Percentiles rank a stretch among this genome's conserved stretches.
Conservation (phyloP, 2,797 vertebrate genomes). For the Lithobates pipiens region DNA sequence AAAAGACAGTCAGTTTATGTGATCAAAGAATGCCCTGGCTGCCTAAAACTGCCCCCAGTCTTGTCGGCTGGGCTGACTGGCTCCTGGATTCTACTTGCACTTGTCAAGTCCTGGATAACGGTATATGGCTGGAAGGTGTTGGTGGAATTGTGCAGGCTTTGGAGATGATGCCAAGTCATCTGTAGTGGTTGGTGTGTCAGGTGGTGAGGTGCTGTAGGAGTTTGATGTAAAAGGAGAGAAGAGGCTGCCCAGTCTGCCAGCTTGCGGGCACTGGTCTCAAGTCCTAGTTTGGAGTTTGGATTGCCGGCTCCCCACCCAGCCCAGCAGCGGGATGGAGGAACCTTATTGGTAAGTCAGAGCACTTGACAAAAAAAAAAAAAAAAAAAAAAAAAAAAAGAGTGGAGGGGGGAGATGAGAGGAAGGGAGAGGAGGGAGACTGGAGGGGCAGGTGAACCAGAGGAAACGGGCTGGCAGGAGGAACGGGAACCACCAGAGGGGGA, state of each 20-base stretch:
- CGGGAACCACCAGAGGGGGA: fast-evolving
- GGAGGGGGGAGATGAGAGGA: neutral
- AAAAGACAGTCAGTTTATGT: too few species aligned
- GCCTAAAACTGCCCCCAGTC: too few species aligned
- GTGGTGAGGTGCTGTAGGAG: neutral
- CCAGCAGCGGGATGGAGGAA: slow-evolving; percentile 66
- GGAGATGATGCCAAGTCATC: neutral
- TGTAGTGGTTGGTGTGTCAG: neutral
- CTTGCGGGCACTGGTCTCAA: slow-evolving; percentile 45
- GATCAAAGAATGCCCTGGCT: too few species aligned
- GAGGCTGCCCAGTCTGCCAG: slow-evolving; percentile 17
- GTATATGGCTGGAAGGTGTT: too few species aligned
- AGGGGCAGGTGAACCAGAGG: slow-evolving; percentile 29
- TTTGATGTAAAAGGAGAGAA: neutral
- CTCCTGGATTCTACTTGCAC: too few species aligned
- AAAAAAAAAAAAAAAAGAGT: too few species aligned
- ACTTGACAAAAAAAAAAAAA: slow-evolving; percentile 65
- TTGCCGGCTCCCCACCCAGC: slow-evolving; percentile 65
- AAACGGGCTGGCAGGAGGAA: neutral
- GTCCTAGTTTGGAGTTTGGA: slow-evolving; percentile 77
- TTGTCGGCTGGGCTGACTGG: too few species aligned
- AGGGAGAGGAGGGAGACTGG: neutral
- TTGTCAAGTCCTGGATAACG: too few species aligned
- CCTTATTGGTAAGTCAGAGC: slow-evolving; percentile 66
- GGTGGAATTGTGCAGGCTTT: neutral